Evolutionary conservation across 2,888 invertebrate genomes (phyloP), one percentile per base, ranked within the genome.

Genomic region (Hirtodrosophila cameraria): DNA sequence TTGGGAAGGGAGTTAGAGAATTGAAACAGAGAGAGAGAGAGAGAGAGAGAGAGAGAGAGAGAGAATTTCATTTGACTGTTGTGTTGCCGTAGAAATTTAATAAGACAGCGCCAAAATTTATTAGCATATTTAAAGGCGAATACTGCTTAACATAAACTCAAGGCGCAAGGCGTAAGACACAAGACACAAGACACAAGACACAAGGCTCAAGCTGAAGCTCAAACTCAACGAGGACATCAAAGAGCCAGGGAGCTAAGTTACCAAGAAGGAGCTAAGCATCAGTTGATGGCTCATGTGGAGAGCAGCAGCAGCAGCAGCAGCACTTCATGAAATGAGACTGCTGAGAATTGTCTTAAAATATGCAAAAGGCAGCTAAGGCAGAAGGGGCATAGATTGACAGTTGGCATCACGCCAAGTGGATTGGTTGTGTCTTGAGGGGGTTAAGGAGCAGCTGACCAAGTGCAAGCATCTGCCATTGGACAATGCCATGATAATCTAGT

Each of bases 21-120:
- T n/a, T n/a, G 9, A 9, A 15, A 15, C 20, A 28, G 15, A 25
- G 52, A 35, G 52, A 50, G 9, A 9, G 18, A 15, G 25, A 28
- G 15, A 25, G 52, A 35, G 52, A 50, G 9, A 9, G 18, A 15
- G 25, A 28, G 9, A 9, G 18, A 15, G 25, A 28, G 15, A 25
- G 52, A 35, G 52, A 50, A 62, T 78, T 73, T 83, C 57, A 55
- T 76, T 74, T 86, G 45, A 60, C 66, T 65, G 66, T 48, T 65
- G 66, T 48, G 69, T 63, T 75, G 72, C 77, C 67, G 75, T 81
- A 67, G 72, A 84, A 83, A 83, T 86, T 84, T 83, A 83, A 86
- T 86, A 83, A 86, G 70, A 63, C 70, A 72, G 55, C 65, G 64
- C 60, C 64, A 66, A 59, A 63, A 83, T 80, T 86, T 68, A 86